Base-by-base conservation (phyloP, 2,888 invertebrate species). In the Melikaiella ostensackeni region DNA sequence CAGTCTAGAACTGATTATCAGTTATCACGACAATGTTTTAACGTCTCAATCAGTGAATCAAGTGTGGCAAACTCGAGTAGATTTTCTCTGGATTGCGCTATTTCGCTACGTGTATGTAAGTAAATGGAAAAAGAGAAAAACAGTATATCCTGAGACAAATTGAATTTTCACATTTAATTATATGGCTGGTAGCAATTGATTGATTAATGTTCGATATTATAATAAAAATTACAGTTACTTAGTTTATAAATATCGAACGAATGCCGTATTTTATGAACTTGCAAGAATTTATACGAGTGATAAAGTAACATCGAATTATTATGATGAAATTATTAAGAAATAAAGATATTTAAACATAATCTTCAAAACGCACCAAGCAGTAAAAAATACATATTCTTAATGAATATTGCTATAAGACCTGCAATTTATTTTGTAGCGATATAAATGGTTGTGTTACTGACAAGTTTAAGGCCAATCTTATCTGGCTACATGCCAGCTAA, bases 381-480 rank as follows among this genome's bases (percentile, higher is more conserved):
- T 11, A n/a, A n/a, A 19, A n/a, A 50, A 19, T 50, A 7, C 46
- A 57, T 21, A 57, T 57, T 9, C 57, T 13, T 24, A 11, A 57
- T 57, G 9, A 57, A 24, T 24, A 57, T 57, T 57, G 9, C 9
- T 24, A 30, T 30, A 4, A 57, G 24, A 24, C 21, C 21, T 57
- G 21, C 1, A 9, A 24, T n/a, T 57, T 24, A 57, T 24, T 13
- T 11, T 57, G 5, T 6, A 57, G 24, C 9, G 24, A 11, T 24
- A 24, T 57, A 57, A 57, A 57, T 24, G 57, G 24, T 21, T 57
- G 24, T 21, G 24, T 24, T 57, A 57, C 24, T 24, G 24, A 57
- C 24, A 24, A 57, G 57, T 57, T 57, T 57, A 57, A 57, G 57
- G 57, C 57, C 11, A 57, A 21, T 57, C 13, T 57, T 27, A 59